These are phyloP conservation scores for Hemithea aestivaria DNA, from an alignment of 2,888 invertebrate species.

Conservation along the genomic window DNA sequence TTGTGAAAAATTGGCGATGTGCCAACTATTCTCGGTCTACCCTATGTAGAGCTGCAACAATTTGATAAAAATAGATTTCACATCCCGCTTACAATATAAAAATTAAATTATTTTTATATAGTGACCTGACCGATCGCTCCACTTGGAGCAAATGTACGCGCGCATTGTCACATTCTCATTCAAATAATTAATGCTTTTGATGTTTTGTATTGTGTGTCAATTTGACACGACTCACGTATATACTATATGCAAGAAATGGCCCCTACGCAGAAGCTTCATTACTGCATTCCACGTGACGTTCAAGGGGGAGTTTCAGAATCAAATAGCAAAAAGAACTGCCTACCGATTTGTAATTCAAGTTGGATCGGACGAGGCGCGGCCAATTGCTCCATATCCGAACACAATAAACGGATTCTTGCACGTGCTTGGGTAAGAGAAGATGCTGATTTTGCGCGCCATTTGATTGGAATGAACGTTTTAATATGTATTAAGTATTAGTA, in stretches of 20 bases:
- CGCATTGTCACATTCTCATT: no score
- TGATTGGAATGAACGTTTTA: background rate
- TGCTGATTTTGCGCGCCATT: slow-evolving; percentile 23
- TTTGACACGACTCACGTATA: no score
- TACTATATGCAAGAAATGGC: no score
- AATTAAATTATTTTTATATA: no score
- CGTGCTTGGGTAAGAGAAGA: slow-evolving; percentile 24
- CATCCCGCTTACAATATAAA: no score
- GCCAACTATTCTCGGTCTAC: no score
- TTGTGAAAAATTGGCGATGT: no score
- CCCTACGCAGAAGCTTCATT: slow-evolving; percentile 1
- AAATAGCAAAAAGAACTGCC: slow-evolving; percentile 63
- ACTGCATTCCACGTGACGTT: slow-evolving; percentile 3
- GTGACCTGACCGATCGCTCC: no score
- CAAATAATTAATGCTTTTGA: no score
- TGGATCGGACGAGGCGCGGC: slow-evolving; percentile 23
- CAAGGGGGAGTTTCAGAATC: slow-evolving; percentile 41
- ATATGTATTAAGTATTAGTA: background rate
- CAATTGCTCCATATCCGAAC: slow-evolving; percentile 20
- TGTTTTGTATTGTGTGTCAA: no score
- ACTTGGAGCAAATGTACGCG: no score
- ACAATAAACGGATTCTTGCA: slow-evolving; percentile 15
- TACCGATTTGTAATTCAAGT: slow-evolving; percentile 75
- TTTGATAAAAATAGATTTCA: no score
- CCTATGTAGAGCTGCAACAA: background rate